phyloP scores from a whole-genome alignment of 2,113 vertebrate species.

The Salminus brasiliensis region DNA sequence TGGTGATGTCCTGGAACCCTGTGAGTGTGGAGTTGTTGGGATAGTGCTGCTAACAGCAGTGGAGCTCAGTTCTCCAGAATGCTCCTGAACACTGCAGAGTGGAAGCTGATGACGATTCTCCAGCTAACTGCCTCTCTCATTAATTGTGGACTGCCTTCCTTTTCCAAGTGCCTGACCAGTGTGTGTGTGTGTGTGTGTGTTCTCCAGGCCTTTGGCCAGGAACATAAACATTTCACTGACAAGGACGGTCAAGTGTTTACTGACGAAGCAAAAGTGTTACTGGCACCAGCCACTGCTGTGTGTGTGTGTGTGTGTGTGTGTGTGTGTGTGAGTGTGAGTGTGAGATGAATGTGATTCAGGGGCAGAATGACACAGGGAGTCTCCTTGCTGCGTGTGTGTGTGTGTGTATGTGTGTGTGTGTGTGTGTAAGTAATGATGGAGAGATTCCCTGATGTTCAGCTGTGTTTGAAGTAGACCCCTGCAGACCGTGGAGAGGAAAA shows the following conservation, averaged over 20 bases:
- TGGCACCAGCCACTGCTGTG: conserved; percentile 62
- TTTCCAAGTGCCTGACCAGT: neutral
- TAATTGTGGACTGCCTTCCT: neutral
- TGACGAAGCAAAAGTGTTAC: conserved; percentile 80
- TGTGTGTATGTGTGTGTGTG: conserved; percentile 5
- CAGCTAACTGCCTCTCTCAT: neutral
- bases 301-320: conserved; percentile 49
- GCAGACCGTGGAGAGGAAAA: conserved; percentile 12
- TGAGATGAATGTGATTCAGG: too few species aligned
- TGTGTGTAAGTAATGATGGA: neutral
- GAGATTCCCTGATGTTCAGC: too few species aligned
- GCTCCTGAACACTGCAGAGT: too few species aligned
- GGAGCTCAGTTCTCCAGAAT: too few species aligned
- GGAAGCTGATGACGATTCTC: too few species aligned
- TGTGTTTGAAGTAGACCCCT: neutral
- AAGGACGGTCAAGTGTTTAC: conserved; percentile 82
- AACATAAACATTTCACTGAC: conserved; percentile 80
- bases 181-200: conserved; percentile 24
- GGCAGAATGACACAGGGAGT: neutral
- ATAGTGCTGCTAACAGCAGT: too few species aligned
- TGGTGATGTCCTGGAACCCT: too few species aligned
- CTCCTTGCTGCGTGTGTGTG: conserved; percentile 31
- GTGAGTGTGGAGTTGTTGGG: too few species aligned
- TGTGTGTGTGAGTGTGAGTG: conserved; percentile 2
- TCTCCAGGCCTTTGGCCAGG: conserved; percentile 67